Evolutionary conservation across 2,113 vertebrate species (phyloP).

Genomic region (Notothenia coriiceps): DNA sequence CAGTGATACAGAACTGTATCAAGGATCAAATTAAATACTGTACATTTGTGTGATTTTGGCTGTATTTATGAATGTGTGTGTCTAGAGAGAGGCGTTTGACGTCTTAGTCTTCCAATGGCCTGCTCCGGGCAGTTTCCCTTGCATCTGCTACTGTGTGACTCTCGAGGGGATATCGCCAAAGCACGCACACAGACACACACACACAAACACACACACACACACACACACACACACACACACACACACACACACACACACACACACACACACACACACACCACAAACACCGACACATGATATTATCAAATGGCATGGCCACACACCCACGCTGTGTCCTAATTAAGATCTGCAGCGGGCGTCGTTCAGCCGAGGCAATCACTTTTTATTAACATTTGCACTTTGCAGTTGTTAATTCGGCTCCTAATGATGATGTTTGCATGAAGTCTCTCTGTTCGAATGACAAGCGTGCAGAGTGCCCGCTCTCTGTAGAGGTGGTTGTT

Average conservation of each 20-base stretch:
- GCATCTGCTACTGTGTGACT: constrained; percentile 50
- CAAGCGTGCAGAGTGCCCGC: neutral
- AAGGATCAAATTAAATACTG: neutral
- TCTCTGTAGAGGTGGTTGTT: neutral
- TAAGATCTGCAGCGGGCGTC: constrained; percentile 34
- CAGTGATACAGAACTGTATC: neutral
- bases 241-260: constrained; percentile 10
- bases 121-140: constrained; percentile 31
- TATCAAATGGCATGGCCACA: constrained; percentile 36
- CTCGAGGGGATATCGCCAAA: constrained; percentile 37
- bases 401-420: constrained; percentile 9
- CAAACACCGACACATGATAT: constrained; percentile 46
- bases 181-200: neutral
- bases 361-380: constrained; percentile 16
- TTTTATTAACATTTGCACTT: constrained; percentile 43
- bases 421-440: constrained; percentile 36
- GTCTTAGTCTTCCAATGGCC: constrained; percentile 11
- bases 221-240: constrained; percentile 1
- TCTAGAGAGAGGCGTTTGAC: neutral
- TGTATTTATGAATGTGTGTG: neutral
- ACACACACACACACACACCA: constrained; percentile 11
- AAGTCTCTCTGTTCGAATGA: neutral
- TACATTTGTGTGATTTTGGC: neutral
- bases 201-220: too few relatives aligned
- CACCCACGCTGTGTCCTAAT: constrained; percentile 57